Percentiles rank a stretch among this genome's conserved stretches.
Conservation (phyloP, 1,140 invertebrate species). For the Brachionus asplanchnoidis region DNA sequence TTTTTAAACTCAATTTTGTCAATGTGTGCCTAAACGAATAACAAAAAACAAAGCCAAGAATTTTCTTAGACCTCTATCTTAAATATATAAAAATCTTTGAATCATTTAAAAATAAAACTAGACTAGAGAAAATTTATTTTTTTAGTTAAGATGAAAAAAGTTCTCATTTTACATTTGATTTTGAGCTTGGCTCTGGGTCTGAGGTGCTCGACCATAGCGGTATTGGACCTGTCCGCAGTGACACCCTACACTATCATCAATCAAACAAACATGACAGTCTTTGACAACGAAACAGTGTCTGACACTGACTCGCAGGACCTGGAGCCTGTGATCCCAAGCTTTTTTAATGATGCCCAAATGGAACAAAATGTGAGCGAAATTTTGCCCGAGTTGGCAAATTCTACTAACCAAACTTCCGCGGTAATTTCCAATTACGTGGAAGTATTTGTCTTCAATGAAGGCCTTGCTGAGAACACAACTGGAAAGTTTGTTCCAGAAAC, state of each 20-base stretch:
- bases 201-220: background rate
- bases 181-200: background rate
- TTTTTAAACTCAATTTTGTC: background rate
- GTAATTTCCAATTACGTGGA: constrained; percentile 21
- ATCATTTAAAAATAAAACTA: background rate
- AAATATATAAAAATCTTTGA: constrained; percentile 15
- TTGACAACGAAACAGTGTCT: background rate
- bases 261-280: background rate
- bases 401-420: background rate
- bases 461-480: background rate
- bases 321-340: background rate
- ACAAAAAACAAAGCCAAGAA: background rate
- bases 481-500: background rate
- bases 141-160: background rate
- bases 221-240: background rate
- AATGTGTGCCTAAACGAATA: constrained; percentile 18
- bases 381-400: background rate
- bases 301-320: background rate
- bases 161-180: background rate
- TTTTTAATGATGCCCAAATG: background rate
- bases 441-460: background rate
- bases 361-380: background rate
- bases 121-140: background rate
- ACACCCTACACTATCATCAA: constrained; percentile 25
- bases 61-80: background rate